These are phyloP conservation scores for Morpho helenor DNA, from an alignment of 2,888 invertebrate genomes.

Conservation along the genomic window DNA sequence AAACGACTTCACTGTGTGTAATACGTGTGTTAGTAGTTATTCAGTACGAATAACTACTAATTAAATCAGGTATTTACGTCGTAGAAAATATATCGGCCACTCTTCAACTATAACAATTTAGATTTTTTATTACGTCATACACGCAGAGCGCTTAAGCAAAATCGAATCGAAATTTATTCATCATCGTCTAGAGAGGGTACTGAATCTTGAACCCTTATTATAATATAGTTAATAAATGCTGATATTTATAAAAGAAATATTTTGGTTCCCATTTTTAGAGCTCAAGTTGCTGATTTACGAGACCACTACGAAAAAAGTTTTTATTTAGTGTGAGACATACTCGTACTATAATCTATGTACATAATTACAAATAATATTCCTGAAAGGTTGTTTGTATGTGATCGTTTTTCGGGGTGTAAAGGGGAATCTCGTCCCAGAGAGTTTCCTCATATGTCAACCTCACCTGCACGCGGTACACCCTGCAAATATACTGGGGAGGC, in stretches of 20 bases:
- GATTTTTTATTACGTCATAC: constrained; percentile 17
- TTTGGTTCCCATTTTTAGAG: constrained; percentile 5
- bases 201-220: constrained; percentile 19
- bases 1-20: too few species aligned
- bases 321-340: too few species aligned
- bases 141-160: constrained; percentile 3
- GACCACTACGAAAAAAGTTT: too few species aligned
- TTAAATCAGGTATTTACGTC: not conserved
- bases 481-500: too few species aligned
- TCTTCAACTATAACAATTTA: constrained; percentile 11
- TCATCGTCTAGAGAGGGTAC: constrained; percentile 10
- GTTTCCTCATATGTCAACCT: too few species aligned
- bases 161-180: constrained; percentile 13
- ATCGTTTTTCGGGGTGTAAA: too few species aligned
- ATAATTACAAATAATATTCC: too few species aligned
- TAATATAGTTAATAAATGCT: constrained; percentile 13
- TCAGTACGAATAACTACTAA: not conserved
- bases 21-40: too few species aligned
- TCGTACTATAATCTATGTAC: too few species aligned
- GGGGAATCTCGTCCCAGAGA: too few species aligned
- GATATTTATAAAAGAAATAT: constrained; percentile 11
- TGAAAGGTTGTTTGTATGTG: too few species aligned
- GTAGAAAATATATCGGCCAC: not conserved
- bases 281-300: constrained; percentile 3
- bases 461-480: too few species aligned